Evolutionary conservation across 2,113 vertebrate genomes (phyloP).

Genomic region (Fukomys damarensis): DNA sequence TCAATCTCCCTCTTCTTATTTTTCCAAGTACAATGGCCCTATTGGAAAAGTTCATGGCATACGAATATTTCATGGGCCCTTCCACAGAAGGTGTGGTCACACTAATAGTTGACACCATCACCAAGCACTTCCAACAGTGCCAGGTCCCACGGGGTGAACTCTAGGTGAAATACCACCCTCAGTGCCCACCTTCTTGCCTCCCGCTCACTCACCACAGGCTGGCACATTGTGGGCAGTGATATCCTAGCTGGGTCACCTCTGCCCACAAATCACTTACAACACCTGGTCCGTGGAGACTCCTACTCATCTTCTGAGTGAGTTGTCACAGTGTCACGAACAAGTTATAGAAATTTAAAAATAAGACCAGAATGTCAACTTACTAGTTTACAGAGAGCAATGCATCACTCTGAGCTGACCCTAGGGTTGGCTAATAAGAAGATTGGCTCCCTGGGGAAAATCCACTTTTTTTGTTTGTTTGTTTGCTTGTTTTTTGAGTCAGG

Average conservation of each 20-base stretch:
- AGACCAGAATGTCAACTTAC: not conserved
- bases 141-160: not conserved
- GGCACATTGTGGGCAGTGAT: too few relatives aligned
- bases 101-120: fast-evolving
- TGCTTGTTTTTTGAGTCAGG: too few relatives aligned
- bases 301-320: not conserved
- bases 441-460: not conserved
- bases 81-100: not conserved
- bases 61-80: not conserved
- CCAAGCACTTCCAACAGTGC: fast-evolving
- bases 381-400: not conserved
- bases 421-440: not conserved
- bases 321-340: not conserved
- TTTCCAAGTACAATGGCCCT: not conserved
- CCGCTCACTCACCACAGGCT: not conserved
- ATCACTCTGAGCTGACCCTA: fast-evolving
- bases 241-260: not conserved
- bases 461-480: too few relatives aligned
- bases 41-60: not conserved
- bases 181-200: not conserved
- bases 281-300: not conserved
- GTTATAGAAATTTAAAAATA: not conserved
- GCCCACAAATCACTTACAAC: not conserved
- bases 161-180: fast-evolving
- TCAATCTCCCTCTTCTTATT: not conserved